Percentiles rank a stretch among this genome's conserved stretches.
phyloP scores from a whole-genome alignment of 2,797 vertebrate genomes.

The Echiichthys vipera region DNA sequence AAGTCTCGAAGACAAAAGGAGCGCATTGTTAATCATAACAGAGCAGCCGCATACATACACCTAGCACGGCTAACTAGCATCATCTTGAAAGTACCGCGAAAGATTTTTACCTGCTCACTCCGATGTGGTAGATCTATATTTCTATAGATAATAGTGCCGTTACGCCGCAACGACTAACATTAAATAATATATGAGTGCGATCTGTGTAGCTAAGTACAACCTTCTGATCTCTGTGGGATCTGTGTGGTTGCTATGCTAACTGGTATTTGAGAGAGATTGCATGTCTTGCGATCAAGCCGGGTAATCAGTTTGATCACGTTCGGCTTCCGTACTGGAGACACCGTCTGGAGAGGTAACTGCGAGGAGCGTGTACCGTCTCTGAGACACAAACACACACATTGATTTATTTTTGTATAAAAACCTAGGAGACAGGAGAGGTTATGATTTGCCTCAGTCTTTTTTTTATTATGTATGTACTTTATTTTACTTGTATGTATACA shows the following conservation, averaged over 20 bases:
- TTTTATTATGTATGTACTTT: no score
- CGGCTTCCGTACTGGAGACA: constrained; percentile 81
- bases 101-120: constrained; percentile 82
- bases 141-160: constrained; percentile 43
- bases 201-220: constrained; percentile 27
- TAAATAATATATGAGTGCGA: constrained; percentile 39
- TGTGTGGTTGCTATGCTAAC: constrained; percentile 63
- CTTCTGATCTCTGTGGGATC: constrained; percentile 40
- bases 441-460: no score
- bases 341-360: background rate
- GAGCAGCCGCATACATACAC: constrained; percentile 47
- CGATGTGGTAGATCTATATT: constrained; percentile 67
- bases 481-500: no score
- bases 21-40: constrained; percentile 44
- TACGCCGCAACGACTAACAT: constrained; percentile 48
- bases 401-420: no score
- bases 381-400: no score
- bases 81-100: constrained; percentile 81
- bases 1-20: background rate
- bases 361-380: background rate
- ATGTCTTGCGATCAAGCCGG: constrained; percentile 81
- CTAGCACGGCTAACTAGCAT: constrained; percentile 73
- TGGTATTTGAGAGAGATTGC: constrained; percentile 78
- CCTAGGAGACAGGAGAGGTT: no score
- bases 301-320: constrained; percentile 63